These are phyloP conservation scores for Xerus inauris DNA, from an alignment of 2,113 vertebrate species.

Conservation along the genomic window DNA sequence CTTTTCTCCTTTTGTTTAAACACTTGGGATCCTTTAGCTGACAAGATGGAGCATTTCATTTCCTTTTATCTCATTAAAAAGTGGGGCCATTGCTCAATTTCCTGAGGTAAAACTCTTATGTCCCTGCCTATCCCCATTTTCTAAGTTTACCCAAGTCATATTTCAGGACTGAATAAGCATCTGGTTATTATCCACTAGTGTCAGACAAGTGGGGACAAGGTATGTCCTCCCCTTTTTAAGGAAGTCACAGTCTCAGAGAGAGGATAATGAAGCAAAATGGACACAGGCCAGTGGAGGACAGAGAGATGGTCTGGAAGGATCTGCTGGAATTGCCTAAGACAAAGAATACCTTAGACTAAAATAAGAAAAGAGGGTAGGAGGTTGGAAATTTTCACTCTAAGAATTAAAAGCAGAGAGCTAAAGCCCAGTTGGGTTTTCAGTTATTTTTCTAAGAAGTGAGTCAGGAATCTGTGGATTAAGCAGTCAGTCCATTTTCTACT, in stretches of 20 bases:
- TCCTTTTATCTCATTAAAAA: slow-evolving; percentile 42
- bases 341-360: background rate
- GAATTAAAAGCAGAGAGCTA: background rate
- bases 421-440: background rate
- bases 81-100: background rate
- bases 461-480: background rate
- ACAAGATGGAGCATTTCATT: background rate
- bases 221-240: background rate
- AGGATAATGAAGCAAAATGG: background rate
- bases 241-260: background rate
- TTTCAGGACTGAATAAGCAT: slow-evolving; percentile 25
- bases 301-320: background rate
- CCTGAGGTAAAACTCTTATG: background rate
- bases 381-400: background rate
- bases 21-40: background rate
- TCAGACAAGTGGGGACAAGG: background rate
- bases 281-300: background rate
- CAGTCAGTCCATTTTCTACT: background rate
- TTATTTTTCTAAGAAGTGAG: slow-evolving; percentile 49
- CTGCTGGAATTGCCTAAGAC: background rate
- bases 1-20: slow-evolving; percentile 8
- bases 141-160: slow-evolving; percentile 40
- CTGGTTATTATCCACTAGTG: slow-evolving; percentile 44
- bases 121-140: slow-evolving; percentile 19
- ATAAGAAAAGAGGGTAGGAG: background rate